These are phyloP conservation scores for Corydoras maculifer DNA, from an alignment of 2,113 vertebrate species.

Conservation along the genomic window DNA sequence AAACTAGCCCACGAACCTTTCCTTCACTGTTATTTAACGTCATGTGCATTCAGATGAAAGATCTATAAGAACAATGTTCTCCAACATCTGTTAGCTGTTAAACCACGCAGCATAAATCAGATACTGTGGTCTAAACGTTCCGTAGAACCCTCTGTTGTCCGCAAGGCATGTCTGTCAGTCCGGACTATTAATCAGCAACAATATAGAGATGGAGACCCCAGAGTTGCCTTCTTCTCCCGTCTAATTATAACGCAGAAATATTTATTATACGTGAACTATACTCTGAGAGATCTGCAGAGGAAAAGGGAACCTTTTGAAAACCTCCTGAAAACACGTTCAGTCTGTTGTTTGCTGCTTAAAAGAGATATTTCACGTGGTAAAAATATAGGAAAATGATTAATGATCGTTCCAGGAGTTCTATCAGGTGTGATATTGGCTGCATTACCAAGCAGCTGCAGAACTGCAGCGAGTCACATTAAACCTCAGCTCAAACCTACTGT, in stretches of 20 bases:
- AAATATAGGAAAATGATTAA: too few relatives aligned
- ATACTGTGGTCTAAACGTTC: slow-evolving; percentile 4
- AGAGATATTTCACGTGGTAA: too few relatives aligned
- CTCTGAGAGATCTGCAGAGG: background rate
- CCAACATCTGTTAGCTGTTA: slow-evolving; percentile 23
- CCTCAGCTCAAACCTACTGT: too few relatives aligned
- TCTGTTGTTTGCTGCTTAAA: slow-evolving; percentile 45
- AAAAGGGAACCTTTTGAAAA: too few relatives aligned
- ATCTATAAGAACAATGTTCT: background rate
- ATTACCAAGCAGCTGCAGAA: background rate
- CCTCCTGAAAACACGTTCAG: too few relatives aligned
- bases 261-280: background rate
- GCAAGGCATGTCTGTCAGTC: slow-evolving; percentile 8
- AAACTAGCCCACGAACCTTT: background rate
- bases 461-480: background rate
- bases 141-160: slow-evolving; percentile 2
- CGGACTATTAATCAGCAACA: slow-evolving; percentile 15
- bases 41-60: background rate
- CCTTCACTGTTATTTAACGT: background rate
- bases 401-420: background rate
- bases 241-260: slow-evolving; percentile 4
- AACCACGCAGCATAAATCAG: slow-evolving; percentile 14
- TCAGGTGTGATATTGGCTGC: slow-evolving; percentile 33
- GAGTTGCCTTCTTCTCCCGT: slow-evolving; percentile 41
- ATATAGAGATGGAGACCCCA: background rate